Base-by-base conservation (phyloP, 2,113 vertebrate genomes). In the Anolis sagrei region DNA sequence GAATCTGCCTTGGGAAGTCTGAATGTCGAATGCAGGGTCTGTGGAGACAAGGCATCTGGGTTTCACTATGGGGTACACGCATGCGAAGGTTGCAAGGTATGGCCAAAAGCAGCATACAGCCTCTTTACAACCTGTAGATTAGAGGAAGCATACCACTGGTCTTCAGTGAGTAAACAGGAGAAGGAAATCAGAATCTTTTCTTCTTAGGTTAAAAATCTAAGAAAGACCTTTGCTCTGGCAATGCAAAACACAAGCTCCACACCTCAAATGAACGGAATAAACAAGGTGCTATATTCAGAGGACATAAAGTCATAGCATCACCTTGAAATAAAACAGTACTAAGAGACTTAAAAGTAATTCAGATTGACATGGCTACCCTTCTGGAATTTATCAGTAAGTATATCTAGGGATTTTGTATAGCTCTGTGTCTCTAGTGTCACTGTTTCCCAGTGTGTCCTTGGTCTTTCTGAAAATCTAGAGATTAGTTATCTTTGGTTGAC, bases 11-110 rank as follows among this genome's bases (percentile, higher is more conserved):
- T 92, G 6, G 82, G 96, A 73, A 96, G 94, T 0, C 97, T 99
- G 91, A 98, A 96, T 7, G 96, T 99, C 93, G 98, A 99, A 93
- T 99, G 99, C 92, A 97, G 98, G 54, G 97, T 99, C 89, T 99
- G 98, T 1, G 98, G 98, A 72, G 99, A 99, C 96, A 98, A 97
- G 94, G 99, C 99, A 27, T 99, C 99, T 0, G 99, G 99, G 54
- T 99, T 99, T 89, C 99, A 99, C 96, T 99, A 99, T 0, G 99
- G 99, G 0, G 98, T 99, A 19, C 99, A 99, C 0, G 99, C 99
- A 14, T 99, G 99, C 0, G 99, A 99, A 93, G 99, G 98, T 83
- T 99, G 99, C 92, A 99, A 99, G 98, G 99, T 99, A 96, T 11
- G 77, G 34, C 54, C 21, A 2, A 5, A 13, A 64, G 69, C 44